Base-by-base conservation (phyloP, 2,797 vertebrate genomes). In the Esox lucius region DNA sequence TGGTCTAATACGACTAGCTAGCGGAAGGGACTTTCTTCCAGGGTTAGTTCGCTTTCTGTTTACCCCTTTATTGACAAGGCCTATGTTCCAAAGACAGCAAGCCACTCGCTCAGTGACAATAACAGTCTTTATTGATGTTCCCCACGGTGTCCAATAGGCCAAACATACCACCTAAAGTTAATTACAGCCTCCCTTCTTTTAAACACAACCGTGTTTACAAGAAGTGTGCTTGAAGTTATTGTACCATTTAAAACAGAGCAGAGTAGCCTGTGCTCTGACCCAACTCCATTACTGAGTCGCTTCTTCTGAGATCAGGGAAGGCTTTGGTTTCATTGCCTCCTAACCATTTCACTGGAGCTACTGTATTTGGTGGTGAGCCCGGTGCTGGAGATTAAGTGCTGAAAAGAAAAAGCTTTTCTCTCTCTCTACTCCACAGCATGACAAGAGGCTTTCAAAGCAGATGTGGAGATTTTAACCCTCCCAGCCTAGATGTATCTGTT, bases 121-220 rank as follows among this genome's bases (percentile, higher is more conserved):
- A 80, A 72, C 79, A 81, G 74, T 76, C 75, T 68, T 80, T 61
- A 74, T 75, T 67, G 64, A 72, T 75, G 78, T 82, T 24, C 80
- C 80, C 69, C 26, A 70, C 67, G 75, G 81, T 68, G 76, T 81
- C 76, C 83, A 82, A 86, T 78, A 71, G 80, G 75, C 0, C 4
- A 73, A 76, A 66, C 78, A 71, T 80, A 78, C 75, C 75, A 75
- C 75, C 80, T 73, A 81, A 85, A 85, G 74, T 82, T 89, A 89
- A 89, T 90, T 90, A 81, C 74, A 81, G 82, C 72, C 74, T 83
- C 72, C 74, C 81, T 74, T 67, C 79, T 65, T 28, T 0, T 62
- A 6, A 6, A 70, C 65, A 81, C 22, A 73, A 13, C 66, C 46
- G 49, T 42, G 70, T 69, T 59, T 46, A 46, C 12, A 46, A 46